Evolutionary conservation across 1,140 invertebrate species (phyloP), one percentile per base, ranked within the genome.

Genomic region (Listronotus oregonensis): DNA sequence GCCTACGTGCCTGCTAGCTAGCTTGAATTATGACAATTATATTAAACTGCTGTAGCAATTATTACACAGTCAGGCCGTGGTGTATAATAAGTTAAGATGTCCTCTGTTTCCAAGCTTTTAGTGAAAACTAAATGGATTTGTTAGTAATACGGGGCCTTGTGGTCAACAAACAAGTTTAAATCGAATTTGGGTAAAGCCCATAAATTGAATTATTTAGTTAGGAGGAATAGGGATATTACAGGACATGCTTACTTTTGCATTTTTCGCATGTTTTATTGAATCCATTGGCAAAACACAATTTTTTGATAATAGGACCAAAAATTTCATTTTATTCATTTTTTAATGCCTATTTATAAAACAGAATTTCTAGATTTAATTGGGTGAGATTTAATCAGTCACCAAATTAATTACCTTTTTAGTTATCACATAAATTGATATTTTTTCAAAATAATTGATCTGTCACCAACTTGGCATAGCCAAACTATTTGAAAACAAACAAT

Each of bases 11-110:
- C 34, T 54, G 51, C 47, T 18, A 52, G 59, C 17, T n/a, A 27
- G 44, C 9, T 27, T 47, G 59, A 62, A 44, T 62, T 42, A 61
- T 61, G 58, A 61, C 58, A 61, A 50, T 61, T 61, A 61, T 61
- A 50, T 51, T 61, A 61, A 61, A 51, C 44, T 31, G 14, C 10
- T 43, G 44, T 51, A 51, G 31, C 34, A 49, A 61, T 61, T 61
- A 61, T 50, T 61, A 18, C 49, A 51, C 46, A 61, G 58, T 40
- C 58, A 58, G 44, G 31, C 58, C 58, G 31, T 61, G 58, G 55
- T 32, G 55, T 17, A 39, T 58, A 58, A 58, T 58, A 58, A 44
- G 55, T 58, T 58, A 58, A 58, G 40, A 44, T 58, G 42, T 58
- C 55, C 55, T 46, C n/a, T 44, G 55, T 58, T 58, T 58, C 55